phyloP scores from a whole-genome alignment of 2,797 vertebrate species.

The Pteronotus mesoamericanus region DNA sequence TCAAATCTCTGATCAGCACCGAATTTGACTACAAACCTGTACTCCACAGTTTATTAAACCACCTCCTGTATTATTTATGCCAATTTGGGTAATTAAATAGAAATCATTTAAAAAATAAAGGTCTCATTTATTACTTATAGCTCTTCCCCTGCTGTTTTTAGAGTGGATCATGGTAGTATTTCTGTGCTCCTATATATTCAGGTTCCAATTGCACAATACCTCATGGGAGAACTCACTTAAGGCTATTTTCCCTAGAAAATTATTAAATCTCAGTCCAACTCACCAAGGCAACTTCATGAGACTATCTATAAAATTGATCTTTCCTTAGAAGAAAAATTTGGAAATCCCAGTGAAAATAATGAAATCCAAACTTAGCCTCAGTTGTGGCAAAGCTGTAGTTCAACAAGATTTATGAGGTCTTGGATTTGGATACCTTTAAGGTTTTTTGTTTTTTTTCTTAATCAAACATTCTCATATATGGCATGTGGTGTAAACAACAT shows the following conservation, averaged over 20 bases:
- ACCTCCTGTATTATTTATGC: background rate
- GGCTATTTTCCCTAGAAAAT: background rate
- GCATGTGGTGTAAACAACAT: background rate
- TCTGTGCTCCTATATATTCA: background rate
- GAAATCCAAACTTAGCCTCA: slow-evolving; percentile 28
- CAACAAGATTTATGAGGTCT: background rate
- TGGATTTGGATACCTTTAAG: background rate
- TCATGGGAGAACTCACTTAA: background rate
- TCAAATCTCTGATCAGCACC: background rate
- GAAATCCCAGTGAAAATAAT: slow-evolving; percentile 31
- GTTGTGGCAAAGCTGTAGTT: background rate
- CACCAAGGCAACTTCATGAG: background rate
- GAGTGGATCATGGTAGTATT: background rate
- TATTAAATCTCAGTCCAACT: slow-evolving; percentile 27
- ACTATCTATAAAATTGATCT: slow-evolving; percentile 43
- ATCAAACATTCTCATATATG: slow-evolving; percentile 13
- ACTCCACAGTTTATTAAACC: background rate
- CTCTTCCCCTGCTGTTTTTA: background rate
- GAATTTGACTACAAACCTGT: background rate
- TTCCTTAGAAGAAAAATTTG: slow-evolving; percentile 20
- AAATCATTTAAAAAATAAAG: background rate
- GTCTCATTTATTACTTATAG: background rate
- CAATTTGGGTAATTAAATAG: background rate
- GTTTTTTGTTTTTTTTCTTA: background rate
- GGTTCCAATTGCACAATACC: background rate